A percentile compares a stretch with the other conserved stretches of the same genome.
Evolutionary conservation across 2,888 invertebrate species (phyloP).

Genomic region (Neoitamus cyanurus): DNA sequence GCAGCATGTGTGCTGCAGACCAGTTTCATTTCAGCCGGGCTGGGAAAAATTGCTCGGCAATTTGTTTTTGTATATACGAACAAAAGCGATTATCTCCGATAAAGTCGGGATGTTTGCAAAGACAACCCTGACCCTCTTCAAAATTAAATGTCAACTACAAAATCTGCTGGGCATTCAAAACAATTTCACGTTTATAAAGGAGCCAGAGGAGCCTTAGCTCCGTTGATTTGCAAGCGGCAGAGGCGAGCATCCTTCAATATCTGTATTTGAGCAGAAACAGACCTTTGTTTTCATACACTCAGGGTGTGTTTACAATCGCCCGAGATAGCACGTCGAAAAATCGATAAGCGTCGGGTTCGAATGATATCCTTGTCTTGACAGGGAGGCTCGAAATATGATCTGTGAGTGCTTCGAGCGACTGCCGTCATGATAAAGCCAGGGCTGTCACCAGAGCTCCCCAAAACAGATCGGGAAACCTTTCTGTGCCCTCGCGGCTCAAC

Average conservation of each 20-base stretch:
- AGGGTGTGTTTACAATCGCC: constrained; percentile 7
- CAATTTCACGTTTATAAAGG: constrained; percentile 16
- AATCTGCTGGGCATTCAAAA: constrained; percentile 6
- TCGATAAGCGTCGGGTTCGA: constrained; percentile 3
- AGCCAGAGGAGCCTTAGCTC: background rate
- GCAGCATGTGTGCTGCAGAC: background rate
- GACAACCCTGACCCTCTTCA: constrained; percentile 41
- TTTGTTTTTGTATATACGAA: background rate
- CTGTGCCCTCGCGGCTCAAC: background rate
- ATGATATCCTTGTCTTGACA: constrained; percentile 12
- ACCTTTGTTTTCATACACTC: constrained; percentile 4
- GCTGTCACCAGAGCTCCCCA: background rate
- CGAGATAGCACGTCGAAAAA: background rate
- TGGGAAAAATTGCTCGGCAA: background rate
- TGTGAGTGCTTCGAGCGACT: constrained; percentile 7
- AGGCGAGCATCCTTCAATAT: constrained; percentile 9
- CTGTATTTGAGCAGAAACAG: constrained; percentile 10
- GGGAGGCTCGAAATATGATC: constrained; percentile 11
- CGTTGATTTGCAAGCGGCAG: background rate
- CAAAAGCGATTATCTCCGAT: constrained; percentile 9
- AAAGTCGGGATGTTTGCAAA: constrained; percentile 1
- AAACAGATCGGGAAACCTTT: background rate
- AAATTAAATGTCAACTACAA: constrained; percentile 44
- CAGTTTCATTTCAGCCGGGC: background rate
- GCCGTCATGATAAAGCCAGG: background rate